Conservation (phyloP, 2,113 vertebrate species). For the Carassius carassius region DNA sequence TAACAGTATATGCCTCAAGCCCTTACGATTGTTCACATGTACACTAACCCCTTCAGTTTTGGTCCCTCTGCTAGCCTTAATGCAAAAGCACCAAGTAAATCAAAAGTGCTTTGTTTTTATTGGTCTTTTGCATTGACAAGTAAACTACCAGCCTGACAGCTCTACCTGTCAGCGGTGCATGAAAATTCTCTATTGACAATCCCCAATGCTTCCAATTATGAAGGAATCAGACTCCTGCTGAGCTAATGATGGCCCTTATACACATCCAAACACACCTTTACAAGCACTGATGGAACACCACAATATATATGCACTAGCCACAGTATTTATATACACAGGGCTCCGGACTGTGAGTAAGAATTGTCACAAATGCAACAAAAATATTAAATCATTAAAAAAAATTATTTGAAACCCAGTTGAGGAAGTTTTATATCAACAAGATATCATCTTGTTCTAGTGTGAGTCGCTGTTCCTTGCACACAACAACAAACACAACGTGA, state of each 20-base stretch:
- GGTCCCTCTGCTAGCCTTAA: conserved; percentile 38
- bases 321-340: conserved; percentile 5
- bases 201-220: conserved; percentile 57
- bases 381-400: background rate
- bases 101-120: conserved; percentile 48
- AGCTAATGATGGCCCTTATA: conserved; percentile 43
- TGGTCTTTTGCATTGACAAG: conserved; percentile 51
- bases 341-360: background rate
- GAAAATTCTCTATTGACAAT: conserved; percentile 53
- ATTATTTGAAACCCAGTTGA: background rate
- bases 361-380: background rate
- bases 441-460: background rate
- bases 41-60: conserved; percentile 17
- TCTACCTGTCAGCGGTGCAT: conserved; percentile 47
- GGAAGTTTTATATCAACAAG: background rate
- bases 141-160: conserved; percentile 54
- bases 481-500: background rate
- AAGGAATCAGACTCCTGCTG: conserved; percentile 56
- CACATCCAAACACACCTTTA: conserved; percentile 39
- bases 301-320: conserved; percentile 42
- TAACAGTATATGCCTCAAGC: conserved; percentile 48
- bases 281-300: conserved; percentile 10
- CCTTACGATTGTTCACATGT: conserved; percentile 17
- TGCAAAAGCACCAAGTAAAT: conserved; percentile 50
- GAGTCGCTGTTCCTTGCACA: background rate